Evolutionary conservation across 2,888 invertebrate genomes (phyloP).

Genomic region (Tinea trinotella): DNA sequence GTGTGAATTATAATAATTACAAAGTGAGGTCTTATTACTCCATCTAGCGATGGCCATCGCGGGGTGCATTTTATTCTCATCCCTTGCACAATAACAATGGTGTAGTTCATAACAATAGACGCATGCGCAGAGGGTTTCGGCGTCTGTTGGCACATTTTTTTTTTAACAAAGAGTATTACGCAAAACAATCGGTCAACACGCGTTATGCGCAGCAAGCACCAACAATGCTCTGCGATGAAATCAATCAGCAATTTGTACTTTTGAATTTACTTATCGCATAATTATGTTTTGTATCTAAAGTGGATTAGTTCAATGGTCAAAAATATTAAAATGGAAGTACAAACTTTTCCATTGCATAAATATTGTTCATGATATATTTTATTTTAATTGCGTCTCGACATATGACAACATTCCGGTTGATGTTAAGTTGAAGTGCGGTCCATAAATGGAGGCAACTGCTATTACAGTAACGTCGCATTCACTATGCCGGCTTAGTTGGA

Average conservation of each 20-base stretch:
- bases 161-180: constrained; percentile 43
- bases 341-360: too few relatives aligned
- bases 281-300: neutral
- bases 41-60: constrained; percentile 26
- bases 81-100: constrained; percentile 30
- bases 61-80: constrained; percentile 40
- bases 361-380: too few relatives aligned
- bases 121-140: constrained; percentile 42
- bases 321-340: too few relatives aligned
- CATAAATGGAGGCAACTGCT: too few relatives aligned
- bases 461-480: too few relatives aligned
- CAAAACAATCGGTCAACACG: constrained; percentile 46
- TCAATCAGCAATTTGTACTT: constrained; percentile 41
- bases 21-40: neutral
- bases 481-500: too few relatives aligned
- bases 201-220: constrained; percentile 44
- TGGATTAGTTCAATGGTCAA: neutral
- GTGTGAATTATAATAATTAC: constrained; percentile 1
- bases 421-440: too few relatives aligned
- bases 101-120: constrained; percentile 32
- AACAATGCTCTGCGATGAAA: constrained; percentile 53
- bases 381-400: too few relatives aligned
- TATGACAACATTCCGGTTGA: too few relatives aligned
- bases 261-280: neutral
- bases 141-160: constrained; percentile 32